A percentile compares a stretch with the other conserved stretches of the same genome.
phyloP scores from a whole-genome alignment of 30 jellyfish, hydroid and myxozoan genomes.

The Hydractinia symbiolongicarpus region DNA sequence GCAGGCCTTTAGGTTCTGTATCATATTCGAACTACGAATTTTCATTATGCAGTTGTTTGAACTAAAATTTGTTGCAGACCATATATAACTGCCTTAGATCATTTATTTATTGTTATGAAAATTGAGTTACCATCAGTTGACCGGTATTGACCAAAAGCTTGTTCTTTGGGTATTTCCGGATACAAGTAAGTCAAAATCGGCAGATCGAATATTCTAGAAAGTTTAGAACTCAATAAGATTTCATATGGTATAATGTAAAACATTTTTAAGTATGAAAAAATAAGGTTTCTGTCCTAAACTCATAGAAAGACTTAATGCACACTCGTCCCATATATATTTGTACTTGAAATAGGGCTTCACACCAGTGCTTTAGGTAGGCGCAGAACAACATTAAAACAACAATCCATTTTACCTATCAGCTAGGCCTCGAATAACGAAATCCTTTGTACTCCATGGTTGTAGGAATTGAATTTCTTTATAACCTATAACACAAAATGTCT shows the following conservation, averaged over 20 bases:
- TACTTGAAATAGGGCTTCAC: no score
- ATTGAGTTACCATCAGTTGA: constrained; percentile 54
- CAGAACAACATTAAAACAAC: neutral
- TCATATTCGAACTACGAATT: no score
- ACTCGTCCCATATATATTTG: neutral
- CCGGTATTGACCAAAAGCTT: constrained; percentile 61
- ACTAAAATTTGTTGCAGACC: no score
- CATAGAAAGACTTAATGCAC: no score
- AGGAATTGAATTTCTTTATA: constrained; percentile 48
- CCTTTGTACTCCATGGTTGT: constrained; percentile 91
- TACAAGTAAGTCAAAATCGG: constrained; percentile 45
- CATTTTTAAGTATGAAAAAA: neutral
- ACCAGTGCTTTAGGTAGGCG: no score
- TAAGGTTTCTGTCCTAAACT: neutral
- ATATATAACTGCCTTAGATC: no score
- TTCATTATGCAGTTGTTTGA: no score
- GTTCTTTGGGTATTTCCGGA: constrained; percentile 53
- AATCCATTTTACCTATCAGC: constrained; percentile 69
- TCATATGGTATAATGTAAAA: no score
- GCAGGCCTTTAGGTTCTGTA: no score
- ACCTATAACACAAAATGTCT: constrained; percentile 6
- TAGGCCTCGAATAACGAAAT: constrained; percentile 63
- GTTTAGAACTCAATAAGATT: no score
- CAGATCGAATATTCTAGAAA: constrained; percentile 55
- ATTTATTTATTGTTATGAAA: no score